Evolutionary conservation across 2,113 vertebrate genomes (phyloP).

Genomic region (Nothoprocta perdicaria): DNA sequence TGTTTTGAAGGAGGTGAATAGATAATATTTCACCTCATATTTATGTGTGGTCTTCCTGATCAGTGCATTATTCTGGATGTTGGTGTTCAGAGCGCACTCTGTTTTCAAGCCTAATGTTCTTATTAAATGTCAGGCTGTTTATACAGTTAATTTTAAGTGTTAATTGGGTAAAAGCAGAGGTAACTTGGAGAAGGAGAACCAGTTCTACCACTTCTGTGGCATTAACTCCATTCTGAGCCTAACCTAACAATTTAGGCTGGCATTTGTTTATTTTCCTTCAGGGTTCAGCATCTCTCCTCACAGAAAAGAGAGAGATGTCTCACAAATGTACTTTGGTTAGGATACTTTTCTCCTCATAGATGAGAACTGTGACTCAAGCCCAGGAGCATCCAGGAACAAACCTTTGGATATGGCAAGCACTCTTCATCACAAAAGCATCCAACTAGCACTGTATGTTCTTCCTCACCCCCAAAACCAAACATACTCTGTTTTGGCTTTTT

Average conservation of each 20-base stretch:
- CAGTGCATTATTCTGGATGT: not conserved
- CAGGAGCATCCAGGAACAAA: not conserved
- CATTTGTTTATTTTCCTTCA: not conserved
- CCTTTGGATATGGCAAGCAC: not conserved
- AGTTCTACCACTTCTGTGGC: not conserved
- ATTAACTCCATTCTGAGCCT: not conserved
- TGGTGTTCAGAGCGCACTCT: not conserved
- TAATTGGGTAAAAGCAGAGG: not conserved
- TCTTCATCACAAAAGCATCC: not conserved
- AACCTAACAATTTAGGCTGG: not conserved
- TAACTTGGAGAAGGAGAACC: accelerated
- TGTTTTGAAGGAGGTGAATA: not conserved
- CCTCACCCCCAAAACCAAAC: not conserved
- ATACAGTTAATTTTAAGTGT: not conserved
- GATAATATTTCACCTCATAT: not conserved
- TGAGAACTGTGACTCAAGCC: not conserved
- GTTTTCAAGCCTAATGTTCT: not conserved
- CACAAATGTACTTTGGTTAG: not conserved
- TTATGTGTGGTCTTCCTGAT: accelerated
- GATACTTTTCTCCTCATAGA: not conserved
- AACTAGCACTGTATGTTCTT: not conserved
- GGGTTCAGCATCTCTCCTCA: not conserved
- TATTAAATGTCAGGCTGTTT: not conserved
- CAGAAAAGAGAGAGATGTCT: not conserved
- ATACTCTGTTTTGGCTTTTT: not conserved